Evolutionary conservation across 2,797 vertebrate species (phyloP), one percentile per base, ranked within the genome.

Genomic region (Amblyopsis hoosieri): DNA sequence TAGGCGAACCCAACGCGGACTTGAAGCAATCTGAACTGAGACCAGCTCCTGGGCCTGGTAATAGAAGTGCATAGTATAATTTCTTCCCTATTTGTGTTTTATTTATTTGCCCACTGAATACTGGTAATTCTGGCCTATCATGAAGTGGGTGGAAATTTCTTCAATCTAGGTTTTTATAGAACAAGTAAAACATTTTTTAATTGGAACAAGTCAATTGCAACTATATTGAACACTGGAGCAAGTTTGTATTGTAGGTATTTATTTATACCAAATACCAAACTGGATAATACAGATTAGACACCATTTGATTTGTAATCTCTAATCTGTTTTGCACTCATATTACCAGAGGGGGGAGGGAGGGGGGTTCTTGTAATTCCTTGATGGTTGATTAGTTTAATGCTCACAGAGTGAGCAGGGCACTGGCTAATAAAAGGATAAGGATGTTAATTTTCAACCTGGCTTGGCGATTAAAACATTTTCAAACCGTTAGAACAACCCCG

Each of bases 381-480:
- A 11, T 57, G 31, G 42, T 50, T 12, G 13, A n/a, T 47, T 33
- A 42, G 23, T 64, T 19, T 0, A 57, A 57, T 14, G 14, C 15
- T 9, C 48, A 8, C 57, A 57, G 19, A 11, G 14, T 17, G 10
- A 46, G 17, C 45, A n/a, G 14, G 23, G 51, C 29, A 55, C 14
- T 61, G 37, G 57, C 57, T 72, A 74, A 84, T 64, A 66, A 71
- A 74, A 68, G 23, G 66, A 80, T 78, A 53, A 55, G 11, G 69
- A 14, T 17, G 17, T 62, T 85, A 83, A 90, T 78, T 83, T 29
- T 83, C 86, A 85, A 84, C 64, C 67, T 78, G 62, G 60, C 64
- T 74, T 76, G 61, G 56, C 45, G 33, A 81, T 80, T 87, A 81
- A 78, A 64, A 79, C 72, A 71, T 82, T 87, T 84, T 60, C 51